A percentile compares a stretch with the other conserved stretches of the same genome.
These are phyloP conservation scores for Peromyscus maniculatus DNA, from an alignment of 2,113 vertebrate genomes.

Conservation along the genomic window DNA sequence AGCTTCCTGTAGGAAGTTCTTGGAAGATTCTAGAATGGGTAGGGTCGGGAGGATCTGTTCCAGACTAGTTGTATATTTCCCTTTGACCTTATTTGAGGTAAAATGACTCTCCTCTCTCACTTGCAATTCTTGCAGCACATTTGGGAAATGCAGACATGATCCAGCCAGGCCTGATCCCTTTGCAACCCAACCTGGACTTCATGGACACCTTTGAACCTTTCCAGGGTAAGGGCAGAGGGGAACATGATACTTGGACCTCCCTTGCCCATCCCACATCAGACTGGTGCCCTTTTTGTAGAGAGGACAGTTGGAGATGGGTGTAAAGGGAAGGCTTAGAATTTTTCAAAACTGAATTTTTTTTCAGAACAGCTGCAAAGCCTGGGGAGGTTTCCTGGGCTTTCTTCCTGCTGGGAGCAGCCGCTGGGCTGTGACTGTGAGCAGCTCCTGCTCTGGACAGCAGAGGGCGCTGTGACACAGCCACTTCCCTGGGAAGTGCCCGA, in stretches of 20 bases:
- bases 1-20: not conserved
- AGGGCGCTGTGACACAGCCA: conserved; percentile 37
- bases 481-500: too few relatives aligned
- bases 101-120: not conserved
- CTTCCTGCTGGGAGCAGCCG: not conserved
- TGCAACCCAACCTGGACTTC: conserved; percentile 98
- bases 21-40: not conserved
- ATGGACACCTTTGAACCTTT: conserved; percentile 98
- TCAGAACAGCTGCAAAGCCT: not conserved
- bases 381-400: not conserved
- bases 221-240: conserved; percentile 90
- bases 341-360: not conserved
- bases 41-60: not conserved
- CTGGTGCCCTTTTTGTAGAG: not conserved
- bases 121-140: conserved; percentile 90
- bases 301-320: not conserved
- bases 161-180: conserved; percentile 96
- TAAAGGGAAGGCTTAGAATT: not conserved
- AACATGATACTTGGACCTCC: accelerated
- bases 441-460: conserved; percentile 68
- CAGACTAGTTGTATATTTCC: not conserved
- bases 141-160: conserved; percentile 99
- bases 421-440: not conserved
- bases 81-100: not conserved
- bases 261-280: not conserved